Conservation (phyloP, 2,797 vertebrate species). For the Hephaestus fuliginosus region DNA sequence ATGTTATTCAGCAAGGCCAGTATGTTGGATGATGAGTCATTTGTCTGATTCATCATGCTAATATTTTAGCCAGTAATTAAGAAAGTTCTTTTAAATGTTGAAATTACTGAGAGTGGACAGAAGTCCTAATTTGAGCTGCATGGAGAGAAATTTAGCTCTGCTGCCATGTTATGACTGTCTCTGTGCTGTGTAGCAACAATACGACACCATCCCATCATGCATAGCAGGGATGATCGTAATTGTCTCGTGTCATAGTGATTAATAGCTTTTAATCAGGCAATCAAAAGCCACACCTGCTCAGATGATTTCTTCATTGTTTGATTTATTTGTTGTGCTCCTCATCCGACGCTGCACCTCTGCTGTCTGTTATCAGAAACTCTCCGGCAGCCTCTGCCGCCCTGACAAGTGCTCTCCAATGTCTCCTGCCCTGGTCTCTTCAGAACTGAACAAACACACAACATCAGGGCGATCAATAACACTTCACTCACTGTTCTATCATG, state of each 20-base stretch:
- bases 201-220: constrained; percentile 17
- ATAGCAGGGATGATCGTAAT: constrained; percentile 17
- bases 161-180: not conserved
- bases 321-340: constrained; percentile 16
- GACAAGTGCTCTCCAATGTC: constrained; percentile 4
- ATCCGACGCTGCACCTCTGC: not conserved
- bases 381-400: constrained; percentile 17
- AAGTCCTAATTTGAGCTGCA: not conserved
- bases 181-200: not conserved
- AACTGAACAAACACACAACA: constrained; percentile 42
- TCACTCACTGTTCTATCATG: constrained; percentile 23
- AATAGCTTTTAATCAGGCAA: constrained; percentile 49
- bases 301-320: constrained; percentile 22
- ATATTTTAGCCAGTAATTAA: not conserved
- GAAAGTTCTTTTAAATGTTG: not conserved
- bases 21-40: not conserved
- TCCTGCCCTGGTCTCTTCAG: constrained; percentile 27
- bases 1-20: not conserved
- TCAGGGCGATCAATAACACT: constrained; percentile 56
- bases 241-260: constrained; percentile 23
- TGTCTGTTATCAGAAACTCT: constrained; percentile 20
- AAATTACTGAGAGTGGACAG: not conserved
- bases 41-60: not conserved
- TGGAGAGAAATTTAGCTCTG: not conserved
- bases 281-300: constrained; percentile 41